Evolutionary conservation across 2,113 vertebrate genomes (phyloP), one percentile per base, ranked within the genome.

Genomic region (Alethe castanea): DNA sequence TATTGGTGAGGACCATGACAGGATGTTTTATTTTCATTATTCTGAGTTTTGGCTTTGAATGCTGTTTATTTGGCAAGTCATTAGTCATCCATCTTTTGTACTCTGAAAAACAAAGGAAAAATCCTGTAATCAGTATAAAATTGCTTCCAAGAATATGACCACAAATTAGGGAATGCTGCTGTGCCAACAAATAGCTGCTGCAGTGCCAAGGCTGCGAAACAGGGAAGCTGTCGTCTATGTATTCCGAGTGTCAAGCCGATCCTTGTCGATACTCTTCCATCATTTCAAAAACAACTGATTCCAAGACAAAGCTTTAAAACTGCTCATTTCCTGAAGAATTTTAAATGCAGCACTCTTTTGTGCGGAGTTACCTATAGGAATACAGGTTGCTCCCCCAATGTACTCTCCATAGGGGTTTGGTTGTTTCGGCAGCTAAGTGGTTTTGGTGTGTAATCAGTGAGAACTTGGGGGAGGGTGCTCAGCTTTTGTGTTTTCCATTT

Each of bases 61-160:
- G 61, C 36, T 93, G 69, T 96, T 96, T 95, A 73, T 94, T 96
- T 95, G 65, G 94, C 38, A 71, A 94, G 36, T 92, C 64, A 88
- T 96, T 94, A 97, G 60, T 95, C 85, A 90, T 83, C 89, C 52
- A 59, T 94, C 60, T 62, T 95, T 96, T 74, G 45, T 83, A 54
- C 56, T 71, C 62, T 69, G 71, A 77, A 93, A 97, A 81, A 95
- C 72, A 92, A 95, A 93, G n/a, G 54, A 93, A 92, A 64, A 91
- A 88, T 80, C 54, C 76, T 89, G 52, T 88, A 88, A 84, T 88
- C 87, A 53, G 35, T 88, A 48, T 47, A 54, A 96, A 94, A 96
- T 87, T 67, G 47, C 48, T 93, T 95, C 81, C 88, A 95, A 91
- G 74, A 93, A 92, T 91, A 90, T 89, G 88, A 62, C 81, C 86